Evolutionary conservation across 2,888 invertebrate species (phyloP).

Genomic region (Ischnus inquisitorius): DNA sequence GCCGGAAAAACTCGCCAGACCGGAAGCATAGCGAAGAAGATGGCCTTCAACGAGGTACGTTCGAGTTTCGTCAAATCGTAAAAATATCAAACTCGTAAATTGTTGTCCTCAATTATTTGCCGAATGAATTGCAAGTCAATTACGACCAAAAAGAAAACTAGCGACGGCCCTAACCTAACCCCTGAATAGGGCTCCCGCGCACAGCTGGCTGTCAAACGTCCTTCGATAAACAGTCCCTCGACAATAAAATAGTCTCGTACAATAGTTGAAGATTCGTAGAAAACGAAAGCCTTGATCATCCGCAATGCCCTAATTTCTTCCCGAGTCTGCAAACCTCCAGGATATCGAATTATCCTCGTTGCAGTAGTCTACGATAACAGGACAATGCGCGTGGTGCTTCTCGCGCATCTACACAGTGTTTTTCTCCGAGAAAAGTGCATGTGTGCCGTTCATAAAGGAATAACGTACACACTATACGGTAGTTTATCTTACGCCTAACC

Average conservation of each 20-base stretch:
- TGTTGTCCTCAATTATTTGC: background rate
- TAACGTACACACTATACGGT: background rate
- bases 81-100: background rate
- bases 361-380: conserved; percentile 21
- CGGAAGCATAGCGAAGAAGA: conserved; percentile 85
- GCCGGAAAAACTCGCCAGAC: conserved; percentile 82
- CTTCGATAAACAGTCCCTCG: too few species aligned
- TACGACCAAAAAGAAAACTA: background rate
- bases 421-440: background rate
- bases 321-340: background rate
- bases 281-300: background rate
- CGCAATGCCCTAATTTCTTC: conserved; percentile 13
- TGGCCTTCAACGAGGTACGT: conserved; percentile 93
- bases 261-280: background rate
- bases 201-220: conserved; percentile 82
- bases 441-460: conserved; percentile 5
- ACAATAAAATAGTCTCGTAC: background rate
- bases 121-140: background rate
- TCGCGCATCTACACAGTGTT: conserved; percentile 24
- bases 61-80: conserved; percentile 48
- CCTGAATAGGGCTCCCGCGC: conserved; percentile 70
- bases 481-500: conserved; percentile 19
- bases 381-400: conserved; percentile 13
- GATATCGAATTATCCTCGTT: conserved; percentile 35
- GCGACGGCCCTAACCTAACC: conserved; percentile 79